Conservation (phyloP, 2,113 vertebrate genomes). For the Chroicocephalus ridibundus region DNA sequence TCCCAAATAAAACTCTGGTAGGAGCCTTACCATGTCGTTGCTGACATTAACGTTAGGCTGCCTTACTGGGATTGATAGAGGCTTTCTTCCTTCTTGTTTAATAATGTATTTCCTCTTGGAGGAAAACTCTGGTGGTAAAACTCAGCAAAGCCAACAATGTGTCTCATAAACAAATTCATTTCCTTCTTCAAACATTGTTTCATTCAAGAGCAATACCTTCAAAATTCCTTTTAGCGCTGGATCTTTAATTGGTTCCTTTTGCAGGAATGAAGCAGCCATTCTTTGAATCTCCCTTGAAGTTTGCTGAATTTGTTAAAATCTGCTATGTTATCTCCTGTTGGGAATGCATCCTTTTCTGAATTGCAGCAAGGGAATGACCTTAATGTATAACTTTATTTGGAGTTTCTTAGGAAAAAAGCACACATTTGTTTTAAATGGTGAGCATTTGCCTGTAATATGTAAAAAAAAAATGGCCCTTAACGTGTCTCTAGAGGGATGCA, state of each 20-base stretch:
- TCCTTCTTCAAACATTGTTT: slow-evolving; percentile 54
- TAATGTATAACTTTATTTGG: background rate
- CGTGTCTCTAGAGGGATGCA: background rate
- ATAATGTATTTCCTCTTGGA: slow-evolving; percentile 32
- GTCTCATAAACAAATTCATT: slow-evolving; percentile 46
- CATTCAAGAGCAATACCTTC: slow-evolving; percentile 28
- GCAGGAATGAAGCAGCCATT: background rate
- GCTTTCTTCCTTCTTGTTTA: slow-evolving; percentile 47
- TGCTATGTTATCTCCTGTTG: background rate
- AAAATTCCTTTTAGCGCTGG: background rate
- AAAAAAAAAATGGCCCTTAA: background rate
- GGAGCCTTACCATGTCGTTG: background rate
- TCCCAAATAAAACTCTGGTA: background rate
- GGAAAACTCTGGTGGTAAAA: slow-evolving; percentile 51
- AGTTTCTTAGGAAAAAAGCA: background rate
- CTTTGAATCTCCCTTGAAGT: background rate
- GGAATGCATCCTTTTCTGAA: background rate
- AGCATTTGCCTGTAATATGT: background rate
- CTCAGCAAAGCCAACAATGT: slow-evolving; percentile 35
- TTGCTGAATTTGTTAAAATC: background rate
- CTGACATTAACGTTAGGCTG: background rate
- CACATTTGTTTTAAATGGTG: background rate
- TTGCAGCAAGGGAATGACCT: background rate
- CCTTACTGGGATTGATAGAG: background rate
- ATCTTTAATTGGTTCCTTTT: background rate